A percentile compares a stretch with the other conserved stretches of the same genome.
These are phyloP conservation scores for Ectropis grisescens DNA, from an alignment of 1,140 invertebrate species.

Conservation along the genomic window DNA sequence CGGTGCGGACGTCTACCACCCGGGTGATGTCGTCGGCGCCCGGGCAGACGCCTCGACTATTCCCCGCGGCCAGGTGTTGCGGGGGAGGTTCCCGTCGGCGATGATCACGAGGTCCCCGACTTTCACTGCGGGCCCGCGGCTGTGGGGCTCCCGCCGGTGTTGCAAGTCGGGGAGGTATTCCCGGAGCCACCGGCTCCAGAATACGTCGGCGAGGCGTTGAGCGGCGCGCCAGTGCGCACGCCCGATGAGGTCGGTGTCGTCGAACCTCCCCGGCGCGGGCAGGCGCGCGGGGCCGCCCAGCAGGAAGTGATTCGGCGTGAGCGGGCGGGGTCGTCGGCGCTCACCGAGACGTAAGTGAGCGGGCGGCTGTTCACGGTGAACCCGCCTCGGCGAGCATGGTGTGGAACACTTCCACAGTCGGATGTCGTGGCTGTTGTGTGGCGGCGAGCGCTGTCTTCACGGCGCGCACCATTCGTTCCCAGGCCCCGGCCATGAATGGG, in stretches of 20 bases:
- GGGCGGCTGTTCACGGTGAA: slow-evolving; percentile 27
- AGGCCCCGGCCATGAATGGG: slow-evolving; percentile 47
- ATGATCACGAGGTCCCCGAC: slow-evolving; percentile 6
- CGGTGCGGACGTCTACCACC: slow-evolving; percentile 17
- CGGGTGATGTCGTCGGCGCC: slow-evolving; percentile 19
- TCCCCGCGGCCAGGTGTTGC: slow-evolving; percentile 16
- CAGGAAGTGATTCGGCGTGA: slow-evolving; percentile 40
- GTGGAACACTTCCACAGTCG: slow-evolving; percentile 17
- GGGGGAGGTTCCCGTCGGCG: slow-evolving; percentile 2
- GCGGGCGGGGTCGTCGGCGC: slow-evolving; percentile 13
- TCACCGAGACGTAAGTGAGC: slow-evolving; percentile 26
- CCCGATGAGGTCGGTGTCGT: slow-evolving; percentile 5
- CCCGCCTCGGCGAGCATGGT: slow-evolving; percentile 25
- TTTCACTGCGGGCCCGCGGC: not conserved
- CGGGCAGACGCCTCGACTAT: slow-evolving; percentile 16
- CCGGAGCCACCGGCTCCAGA: slow-evolving; percentile 20
- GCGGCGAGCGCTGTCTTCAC: slow-evolving; percentile 30
- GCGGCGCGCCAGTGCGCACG: slow-evolving; percentile 12
- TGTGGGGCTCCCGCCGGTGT: slow-evolving; percentile 2
- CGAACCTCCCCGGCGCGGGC: slow-evolving; percentile 6
- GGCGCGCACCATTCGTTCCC: slow-evolving; percentile 42
- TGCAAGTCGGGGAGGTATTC: slow-evolving; percentile 19
- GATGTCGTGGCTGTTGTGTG: slow-evolving; percentile 9
- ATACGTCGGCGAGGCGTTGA: slow-evolving; percentile 17
- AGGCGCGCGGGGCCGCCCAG: slow-evolving; percentile 18